Base-by-base conservation (phyloP, 2,888 invertebrate genomes). In the Heliconius ismenius region DNA sequence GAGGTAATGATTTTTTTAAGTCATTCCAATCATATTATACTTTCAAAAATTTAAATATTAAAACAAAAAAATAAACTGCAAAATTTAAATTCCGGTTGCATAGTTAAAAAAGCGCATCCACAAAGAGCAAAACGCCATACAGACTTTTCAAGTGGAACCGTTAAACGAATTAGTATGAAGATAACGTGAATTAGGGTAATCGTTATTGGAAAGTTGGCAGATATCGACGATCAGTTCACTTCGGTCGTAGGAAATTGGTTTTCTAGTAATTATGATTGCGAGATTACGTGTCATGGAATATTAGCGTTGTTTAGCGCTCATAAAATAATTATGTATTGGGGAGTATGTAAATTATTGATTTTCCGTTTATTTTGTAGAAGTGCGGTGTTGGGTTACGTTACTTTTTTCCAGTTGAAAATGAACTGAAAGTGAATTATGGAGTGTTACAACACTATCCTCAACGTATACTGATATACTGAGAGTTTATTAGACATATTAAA, bases 111-210 rank as follows among this genome's bases (percentile, higher is more conserved):
- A 58, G 4, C 10, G 58, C 10, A 10, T 10, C n/a, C 58, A 58
- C 26, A 26, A 69, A 54, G 21, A 54, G 3, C 7, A 54, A 69
- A 69, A 28, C 7, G n/a, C 70, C 73, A 67, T 26, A 77, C 70
- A 76, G 70, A 54, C 78, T 74, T 79, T 79, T 79, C 78, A 80
- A 75, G 60, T 60, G 72, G 72, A 72, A 62, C 26, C 60, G 72
- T 72, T 26, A 39, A 78, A 63, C 69, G 79, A 79, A 81, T 81
- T 81, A 78, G 78, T 78, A 77, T 80, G 78, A 77, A 78, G 79
- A 81, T 79, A 76, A 78, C 74, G 79, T 36, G 75, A 81, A 81
- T 81, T 81, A 81, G 79, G 78, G 69, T 75, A 79, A 81, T 77
- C 78, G 79, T 79, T 80, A 74, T 78, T 74, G 70, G 70, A 67